Evolutionary conservation across 2,888 invertebrate species (phyloP).

Genomic region (Geotrupes spiniger): DNA sequence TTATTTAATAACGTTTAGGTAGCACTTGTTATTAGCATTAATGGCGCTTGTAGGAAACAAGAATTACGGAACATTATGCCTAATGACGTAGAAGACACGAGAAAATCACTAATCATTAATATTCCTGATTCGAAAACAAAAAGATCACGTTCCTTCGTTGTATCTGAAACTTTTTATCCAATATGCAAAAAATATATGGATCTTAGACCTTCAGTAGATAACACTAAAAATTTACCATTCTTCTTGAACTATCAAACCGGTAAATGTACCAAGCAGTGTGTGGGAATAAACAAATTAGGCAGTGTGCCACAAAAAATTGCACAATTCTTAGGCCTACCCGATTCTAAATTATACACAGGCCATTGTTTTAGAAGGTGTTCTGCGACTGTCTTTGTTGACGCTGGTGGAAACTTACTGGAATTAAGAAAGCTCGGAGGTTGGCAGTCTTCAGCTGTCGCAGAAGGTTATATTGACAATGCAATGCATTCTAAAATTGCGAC

Average conservation of each 20-base stretch:
- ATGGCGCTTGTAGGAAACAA: not conserved
- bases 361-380: slow-evolving; percentile 21
- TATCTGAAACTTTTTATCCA: not conserved
- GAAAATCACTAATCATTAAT: not conserved
- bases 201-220: not conserved
- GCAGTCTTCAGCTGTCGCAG: too few species aligned
- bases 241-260: not conserved
- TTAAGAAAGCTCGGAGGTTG: too few species aligned
- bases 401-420: slow-evolving; percentile 42
- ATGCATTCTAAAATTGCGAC: too few species aligned
- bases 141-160: not conserved
- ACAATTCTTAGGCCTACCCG: slow-evolving; percentile 17
- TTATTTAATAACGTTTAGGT: not conserved
- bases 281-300: slow-evolving; percentile 22
- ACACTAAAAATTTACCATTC: not conserved
- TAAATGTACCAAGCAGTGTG: slow-evolving; percentile 14
- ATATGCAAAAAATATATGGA: not conserved
- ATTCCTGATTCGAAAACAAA: not conserved
- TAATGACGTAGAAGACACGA: not conserved
- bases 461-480: too few species aligned
- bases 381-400: slow-evolving; percentile 16
- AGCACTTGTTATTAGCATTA: not conserved
- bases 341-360: slow-evolving; percentile 21
- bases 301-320: slow-evolving; percentile 20
- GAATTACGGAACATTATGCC: not conserved